These are phyloP conservation scores for Pantala flavescens DNA, from an alignment of 1,140 invertebrate species.

Conservation along the genomic window DNA sequence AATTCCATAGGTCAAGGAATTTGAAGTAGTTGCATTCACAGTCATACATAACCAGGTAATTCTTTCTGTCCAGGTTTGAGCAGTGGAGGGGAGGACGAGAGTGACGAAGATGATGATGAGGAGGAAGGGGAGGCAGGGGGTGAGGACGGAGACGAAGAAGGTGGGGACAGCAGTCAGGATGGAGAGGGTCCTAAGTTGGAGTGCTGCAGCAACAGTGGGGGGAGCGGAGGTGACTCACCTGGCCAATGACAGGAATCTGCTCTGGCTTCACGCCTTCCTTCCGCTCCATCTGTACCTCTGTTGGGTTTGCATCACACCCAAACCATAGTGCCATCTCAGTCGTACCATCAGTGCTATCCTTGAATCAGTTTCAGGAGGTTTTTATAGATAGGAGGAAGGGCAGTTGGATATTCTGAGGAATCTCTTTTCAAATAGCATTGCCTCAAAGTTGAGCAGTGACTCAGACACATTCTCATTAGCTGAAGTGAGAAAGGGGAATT, in stretches of 20 bases:
- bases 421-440: no score
- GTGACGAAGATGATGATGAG: background rate
- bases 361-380: background rate
- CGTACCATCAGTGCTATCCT: background rate
- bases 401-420: no score
- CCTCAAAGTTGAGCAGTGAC: no score
- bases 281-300: background rate
- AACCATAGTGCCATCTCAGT: background rate
- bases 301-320: background rate
- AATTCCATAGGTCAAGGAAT: no score
- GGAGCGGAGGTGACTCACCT: background rate
- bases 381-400: no score
- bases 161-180: background rate
- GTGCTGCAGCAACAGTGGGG: background rate
- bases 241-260: background rate
- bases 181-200: background rate
- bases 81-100: background rate
- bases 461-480: no score
- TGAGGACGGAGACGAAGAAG: background rate
- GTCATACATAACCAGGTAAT: no score
- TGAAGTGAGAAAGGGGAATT: no score
- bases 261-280: background rate
- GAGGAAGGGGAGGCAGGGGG: background rate
- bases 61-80: background rate
- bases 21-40: no score